phyloP scores from a whole-genome alignment of 2,888 invertebrate species.

The Sycophila texana region DNA sequence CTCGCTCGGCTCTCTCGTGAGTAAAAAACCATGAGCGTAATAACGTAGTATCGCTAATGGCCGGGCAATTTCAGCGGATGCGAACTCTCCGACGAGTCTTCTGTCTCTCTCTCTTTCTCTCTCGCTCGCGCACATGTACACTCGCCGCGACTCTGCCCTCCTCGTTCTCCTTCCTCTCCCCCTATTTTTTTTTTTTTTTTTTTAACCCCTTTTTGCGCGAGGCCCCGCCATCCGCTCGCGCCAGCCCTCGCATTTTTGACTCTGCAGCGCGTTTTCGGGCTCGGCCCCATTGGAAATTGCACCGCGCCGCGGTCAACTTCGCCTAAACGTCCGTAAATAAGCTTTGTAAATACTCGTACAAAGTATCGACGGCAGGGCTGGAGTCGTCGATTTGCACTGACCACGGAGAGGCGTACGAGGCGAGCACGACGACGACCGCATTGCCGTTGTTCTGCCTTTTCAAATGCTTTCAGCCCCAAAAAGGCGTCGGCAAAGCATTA shows the following conservation, averaged over 20 bases:
- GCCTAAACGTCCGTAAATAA: slow-evolving; percentile 42
- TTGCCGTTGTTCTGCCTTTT: too few species aligned
- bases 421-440: too few species aligned
- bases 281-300: slow-evolving; percentile 39
- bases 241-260: slow-evolving; percentile 5
- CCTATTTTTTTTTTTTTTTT: too few species aligned
- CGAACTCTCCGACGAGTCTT: slow-evolving; percentile 65
- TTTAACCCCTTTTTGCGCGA: slow-evolving; percentile 38
- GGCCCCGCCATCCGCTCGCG: slow-evolving; percentile 12
- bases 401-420: too few species aligned
- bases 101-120: slow-evolving; percentile 57
- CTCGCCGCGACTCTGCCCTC: slow-evolving; percentile 58
- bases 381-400: too few species aligned
- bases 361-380: too few species aligned
- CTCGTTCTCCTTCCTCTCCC: slow-evolving; percentile 57
- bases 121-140: background rate
- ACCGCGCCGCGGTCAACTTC: slow-evolving; percentile 5
- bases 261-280: slow-evolving; percentile 5
- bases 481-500: too few species aligned
- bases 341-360: background rate
- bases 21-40: slow-evolving; percentile 73
- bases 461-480: too few species aligned
- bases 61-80: slow-evolving; percentile 74
- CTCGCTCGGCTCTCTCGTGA: slow-evolving; percentile 53
- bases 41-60: slow-evolving; percentile 76